phyloP scores from a whole-genome alignment of 2,113 vertebrate species.

The Mormyrus lacerda region DNA sequence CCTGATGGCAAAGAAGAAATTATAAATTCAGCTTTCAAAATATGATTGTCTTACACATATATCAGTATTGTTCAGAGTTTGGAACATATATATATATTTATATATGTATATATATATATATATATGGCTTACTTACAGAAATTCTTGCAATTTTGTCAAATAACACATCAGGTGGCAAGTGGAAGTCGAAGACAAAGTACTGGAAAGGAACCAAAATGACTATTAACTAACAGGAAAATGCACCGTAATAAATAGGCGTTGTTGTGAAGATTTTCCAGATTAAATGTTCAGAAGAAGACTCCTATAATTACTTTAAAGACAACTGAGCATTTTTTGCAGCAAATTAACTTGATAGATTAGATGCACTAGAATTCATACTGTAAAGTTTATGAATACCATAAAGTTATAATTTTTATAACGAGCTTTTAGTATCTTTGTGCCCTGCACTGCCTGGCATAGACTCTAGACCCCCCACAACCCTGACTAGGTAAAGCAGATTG shows the following conservation, averaged over 20 bases:
- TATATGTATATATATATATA: too few species aligned
- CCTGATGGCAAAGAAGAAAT: slow-evolving; percentile 51
- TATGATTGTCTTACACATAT: background rate
- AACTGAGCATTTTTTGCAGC: background rate
- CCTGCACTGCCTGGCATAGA: background rate
- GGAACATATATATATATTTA: background rate
- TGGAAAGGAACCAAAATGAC: slow-evolving; percentile 39
- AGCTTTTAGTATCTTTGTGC: background rate
- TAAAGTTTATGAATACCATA: background rate
- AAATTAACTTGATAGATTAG: background rate
- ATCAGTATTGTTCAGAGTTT: background rate
- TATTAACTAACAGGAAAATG: background rate
- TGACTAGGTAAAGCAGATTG: background rate
- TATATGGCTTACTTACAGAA: slow-evolving; percentile 72
- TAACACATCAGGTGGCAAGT: slow-evolving; percentile 91
- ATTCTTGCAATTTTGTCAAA: slow-evolving; percentile 96
- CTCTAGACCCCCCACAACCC: background rate
- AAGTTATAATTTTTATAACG: background rate
- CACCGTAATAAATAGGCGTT: background rate
- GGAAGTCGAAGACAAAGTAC: slow-evolving; percentile 99
- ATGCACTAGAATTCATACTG: background rate
- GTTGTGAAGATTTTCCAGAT: background rate
- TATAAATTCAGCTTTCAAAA: background rate
- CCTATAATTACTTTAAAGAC: background rate
- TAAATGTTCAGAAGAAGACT: background rate